These are phyloP conservation scores for Tragopan temminckii DNA, from an alignment of 2,797 vertebrate species.

Conservation along the genomic window DNA sequence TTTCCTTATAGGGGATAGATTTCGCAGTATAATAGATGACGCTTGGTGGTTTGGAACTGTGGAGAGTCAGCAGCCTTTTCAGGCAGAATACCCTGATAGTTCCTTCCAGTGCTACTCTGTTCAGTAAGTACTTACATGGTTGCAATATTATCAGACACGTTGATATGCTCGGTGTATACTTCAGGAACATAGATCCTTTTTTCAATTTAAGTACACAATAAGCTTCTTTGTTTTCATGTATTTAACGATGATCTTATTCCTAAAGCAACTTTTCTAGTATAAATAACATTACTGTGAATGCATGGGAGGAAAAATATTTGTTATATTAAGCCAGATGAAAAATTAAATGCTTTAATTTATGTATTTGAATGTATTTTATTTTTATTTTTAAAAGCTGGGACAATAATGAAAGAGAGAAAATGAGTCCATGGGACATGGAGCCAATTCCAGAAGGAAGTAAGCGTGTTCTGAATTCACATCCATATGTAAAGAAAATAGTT, in stretches of 20 bases:
- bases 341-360: neutral
- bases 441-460: slow-evolving; percentile 95
- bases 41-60: slow-evolving; percentile 98
- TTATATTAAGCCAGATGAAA: neutral
- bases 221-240: neutral
- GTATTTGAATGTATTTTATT: slow-evolving; percentile 10
- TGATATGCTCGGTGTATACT: rapidly evolving
- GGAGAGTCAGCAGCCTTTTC: slow-evolving; percentile 96
- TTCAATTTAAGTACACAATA: neutral
- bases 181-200: neutral
- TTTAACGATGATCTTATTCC: neutral
- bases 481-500: neutral
- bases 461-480: slow-evolving; percentile 57
- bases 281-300: neutral
- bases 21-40: slow-evolving; percentile 97
- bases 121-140: slow-evolving; percentile 82
- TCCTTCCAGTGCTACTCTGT: slow-evolving; percentile 98
- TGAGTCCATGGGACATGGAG: slow-evolving; percentile 99
- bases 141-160: rapidly evolving
- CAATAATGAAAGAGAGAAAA: slow-evolving; percentile 95
- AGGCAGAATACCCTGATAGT: slow-evolving; percentile 95
- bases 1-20: slow-evolving; percentile 83
- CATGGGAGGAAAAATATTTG: neutral
- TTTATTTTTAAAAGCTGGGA: slow-evolving; percentile 90
- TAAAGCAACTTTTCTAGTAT: neutral